Conservation (phyloP, 2,113 vertebrate species). For the Chrysemys picta region DNA sequence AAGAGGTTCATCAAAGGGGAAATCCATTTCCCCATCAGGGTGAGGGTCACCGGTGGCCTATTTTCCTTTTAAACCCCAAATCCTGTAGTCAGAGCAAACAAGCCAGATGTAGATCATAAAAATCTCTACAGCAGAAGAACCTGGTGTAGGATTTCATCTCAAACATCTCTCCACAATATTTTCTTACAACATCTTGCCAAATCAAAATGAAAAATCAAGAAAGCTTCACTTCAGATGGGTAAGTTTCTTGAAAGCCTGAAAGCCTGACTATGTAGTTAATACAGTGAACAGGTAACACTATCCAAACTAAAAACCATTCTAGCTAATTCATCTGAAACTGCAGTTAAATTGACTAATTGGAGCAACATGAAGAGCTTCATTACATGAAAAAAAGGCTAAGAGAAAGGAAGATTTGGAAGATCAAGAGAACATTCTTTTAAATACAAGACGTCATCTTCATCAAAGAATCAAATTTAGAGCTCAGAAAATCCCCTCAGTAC, state of each 20-base stretch:
- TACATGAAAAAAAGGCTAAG: not conserved
- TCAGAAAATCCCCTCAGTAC: slow-evolving; percentile 10
- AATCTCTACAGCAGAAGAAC: not conserved
- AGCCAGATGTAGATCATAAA: slow-evolving; percentile 17
- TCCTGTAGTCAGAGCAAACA: not conserved
- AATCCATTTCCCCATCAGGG: slow-evolving; percentile 18
- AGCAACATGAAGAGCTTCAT: not conserved
- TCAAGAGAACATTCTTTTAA: not conserved
- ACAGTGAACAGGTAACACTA: not conserved
- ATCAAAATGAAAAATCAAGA: not conserved
- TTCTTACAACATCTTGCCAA: slow-evolving; percentile 5
- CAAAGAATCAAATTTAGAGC: not conserved
- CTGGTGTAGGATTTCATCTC: not conserved
- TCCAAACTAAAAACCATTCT: not conserved
- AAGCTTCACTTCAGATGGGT: not conserved
- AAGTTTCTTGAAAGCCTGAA: not conserved
- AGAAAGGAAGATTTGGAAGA: not conserved
- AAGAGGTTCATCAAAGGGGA: not conserved
- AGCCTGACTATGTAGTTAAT: not conserved
- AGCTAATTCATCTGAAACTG: not conserved
- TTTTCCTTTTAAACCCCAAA: slow-evolving; percentile 18
- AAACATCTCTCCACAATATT: not conserved
- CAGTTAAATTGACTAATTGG: accelerated
- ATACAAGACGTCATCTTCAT: slow-evolving; percentile 25
- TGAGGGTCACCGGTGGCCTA: slow-evolving; percentile 30